Conservation (phyloP, 2,797 vertebrate genomes). For the Myoxocephalus aenaeus region DNA sequence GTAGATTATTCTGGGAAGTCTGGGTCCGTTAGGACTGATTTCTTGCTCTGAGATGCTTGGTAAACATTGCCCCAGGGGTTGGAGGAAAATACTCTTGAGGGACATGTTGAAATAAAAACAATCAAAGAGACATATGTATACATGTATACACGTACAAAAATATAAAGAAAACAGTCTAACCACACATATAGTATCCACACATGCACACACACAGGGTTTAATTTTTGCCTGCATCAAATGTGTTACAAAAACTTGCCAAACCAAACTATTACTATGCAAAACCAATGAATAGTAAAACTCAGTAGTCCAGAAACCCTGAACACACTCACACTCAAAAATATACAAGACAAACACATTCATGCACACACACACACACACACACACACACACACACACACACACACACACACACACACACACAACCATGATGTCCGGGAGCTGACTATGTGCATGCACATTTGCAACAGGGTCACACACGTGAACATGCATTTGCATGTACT, state of each 20-base stretch:
- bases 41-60: slow-evolving; percentile 5
- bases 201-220: background rate
- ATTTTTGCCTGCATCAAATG: background rate
- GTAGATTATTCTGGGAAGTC: background rate
- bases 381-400: too few relatives aligned
- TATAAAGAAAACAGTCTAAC: background rate
- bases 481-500: slow-evolving; percentile 33
- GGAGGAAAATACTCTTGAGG: slow-evolving; percentile 11
- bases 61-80: slow-evolving; percentile 33
- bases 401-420: slow-evolving; percentile 5
- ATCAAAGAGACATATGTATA: background rate
- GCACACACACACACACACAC: background rate
- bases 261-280: background rate
- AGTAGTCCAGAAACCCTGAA: slow-evolving; percentile 4
- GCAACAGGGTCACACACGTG: background rate
- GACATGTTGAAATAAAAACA: slow-evolving; percentile 5
- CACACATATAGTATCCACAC: background rate
- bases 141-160: background rate
- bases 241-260: background rate
- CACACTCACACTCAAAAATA: background rate
- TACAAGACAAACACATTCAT: background rate
- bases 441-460: slow-evolving; percentile 33
- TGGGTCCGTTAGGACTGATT: slow-evolving; percentile 1
- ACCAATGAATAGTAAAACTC: slow-evolving; percentile 11
- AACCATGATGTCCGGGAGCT: slow-evolving; percentile 1